Evolutionary conservation across 1,140 invertebrate species (phyloP), one percentile per base, ranked within the genome.

Genomic region (Leptopilina clavipes): DNA sequence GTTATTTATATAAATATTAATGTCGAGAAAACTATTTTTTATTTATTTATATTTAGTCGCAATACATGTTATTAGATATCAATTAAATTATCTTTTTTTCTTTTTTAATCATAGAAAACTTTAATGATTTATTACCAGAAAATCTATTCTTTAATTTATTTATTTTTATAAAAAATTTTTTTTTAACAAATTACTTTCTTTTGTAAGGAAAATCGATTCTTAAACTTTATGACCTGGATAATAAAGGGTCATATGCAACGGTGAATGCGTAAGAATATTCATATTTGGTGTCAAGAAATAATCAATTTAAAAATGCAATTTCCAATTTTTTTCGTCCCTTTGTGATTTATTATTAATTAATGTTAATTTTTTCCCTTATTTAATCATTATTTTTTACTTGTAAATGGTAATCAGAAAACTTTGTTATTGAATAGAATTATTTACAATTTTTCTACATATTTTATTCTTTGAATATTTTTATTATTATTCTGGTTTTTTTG

Each of bases 161-260:
- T 52, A 17, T 2, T 3, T 17, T 52, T 52, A 14, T 37, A 65
- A 65, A 65, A 31, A 22, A 22, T n/a, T n/a, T n/a, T n/a, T n/a
- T 1, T 31, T 14, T n/a, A 65, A 37, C 11, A 25, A 65, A n/a
- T 25, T 14, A 7, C 9, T n/a, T 65, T 31, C 22, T 31, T 31
- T 65, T 31, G 22, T 65, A 22, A 31, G 12, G 11, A 31, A 31
- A 31, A 65, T 65, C 59, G 59, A 65, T 65, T 31, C 12, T 65
- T 31, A 31, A 65, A 65, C 59, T 65, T 52, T n/a, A 65, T 65
- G 59, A 65, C 59, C 59, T 65, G 59, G 25, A 17, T 65, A 65
- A 65, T 37, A 65, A 31, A 65, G 59, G 59, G 59, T 65, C 59
- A 65, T 65, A 65, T 22, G 25, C 59, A 31, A 65, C 59, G 25